Conservation (phyloP, 2,113 vertebrate genomes). For the Maccullochella peelii region DNA sequence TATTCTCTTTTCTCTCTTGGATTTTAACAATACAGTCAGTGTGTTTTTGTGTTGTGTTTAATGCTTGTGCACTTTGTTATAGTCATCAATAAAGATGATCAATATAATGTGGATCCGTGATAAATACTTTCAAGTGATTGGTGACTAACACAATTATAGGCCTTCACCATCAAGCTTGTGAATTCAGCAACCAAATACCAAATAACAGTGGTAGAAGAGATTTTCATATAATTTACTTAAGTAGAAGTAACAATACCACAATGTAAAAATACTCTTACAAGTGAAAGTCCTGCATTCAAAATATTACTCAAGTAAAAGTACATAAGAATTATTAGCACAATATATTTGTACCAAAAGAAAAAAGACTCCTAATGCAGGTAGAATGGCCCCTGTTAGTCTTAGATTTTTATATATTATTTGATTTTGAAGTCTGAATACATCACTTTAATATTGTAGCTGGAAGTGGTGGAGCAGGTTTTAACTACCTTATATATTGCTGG, state of each 20-base stretch:
- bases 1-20: conserved; percentile 71
- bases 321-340: neutral
- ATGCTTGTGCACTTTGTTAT: conserved; percentile 86
- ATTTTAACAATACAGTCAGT: conserved; percentile 66
- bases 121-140: neutral
- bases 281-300: neutral
- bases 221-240: neutral
- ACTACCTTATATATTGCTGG: neutral
- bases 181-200: neutral
- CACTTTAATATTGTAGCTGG: neutral
- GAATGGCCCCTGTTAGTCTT: too few relatives aligned
- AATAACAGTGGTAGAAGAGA: neutral
- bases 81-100: conserved; percentile 82
- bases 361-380: neutral
- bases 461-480: neutral
- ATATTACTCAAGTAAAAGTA: neutral
- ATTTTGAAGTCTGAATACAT: neutral
- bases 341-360: neutral
- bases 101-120: conserved; percentile 49
- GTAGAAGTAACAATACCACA: neutral
- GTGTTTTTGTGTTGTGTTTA: conserved; percentile 65
- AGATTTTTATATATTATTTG: neutral
- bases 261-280: neutral
- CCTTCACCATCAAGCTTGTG: neutral
- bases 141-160: neutral